Evolutionary conservation across 2,797 vertebrate genomes (phyloP).

Genomic region (Schizothorax lantsangensis): DNA sequence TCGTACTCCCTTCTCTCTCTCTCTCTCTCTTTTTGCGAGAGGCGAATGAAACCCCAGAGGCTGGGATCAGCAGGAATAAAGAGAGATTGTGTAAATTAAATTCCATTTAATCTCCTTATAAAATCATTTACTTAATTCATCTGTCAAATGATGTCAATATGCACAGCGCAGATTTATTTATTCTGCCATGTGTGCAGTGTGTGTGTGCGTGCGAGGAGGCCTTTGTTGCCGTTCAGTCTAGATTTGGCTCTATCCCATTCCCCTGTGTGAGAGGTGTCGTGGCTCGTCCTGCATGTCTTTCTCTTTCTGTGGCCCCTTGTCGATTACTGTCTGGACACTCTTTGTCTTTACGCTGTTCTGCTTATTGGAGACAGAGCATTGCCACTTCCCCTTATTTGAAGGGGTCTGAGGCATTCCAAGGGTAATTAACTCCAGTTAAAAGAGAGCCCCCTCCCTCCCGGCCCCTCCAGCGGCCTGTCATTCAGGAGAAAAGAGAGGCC

Average conservation of each 20-base stretch:
- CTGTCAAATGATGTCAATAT: conserved; percentile 86
- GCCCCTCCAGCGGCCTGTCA: conserved; percentile 73
- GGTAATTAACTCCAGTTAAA: conserved; percentile 94
- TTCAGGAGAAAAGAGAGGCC: conserved; percentile 73
- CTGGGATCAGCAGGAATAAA: conserved; percentile 72
- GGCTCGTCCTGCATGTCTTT: conserved; percentile 54
- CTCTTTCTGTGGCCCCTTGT: conserved; percentile 61
- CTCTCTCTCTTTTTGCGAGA: conserved; percentile 40
- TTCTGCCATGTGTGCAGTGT: conserved; percentile 58
- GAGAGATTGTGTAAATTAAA: conserved; percentile 85
- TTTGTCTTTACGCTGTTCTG: conserved; percentile 74
- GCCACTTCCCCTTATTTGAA: conserved; percentile 84
- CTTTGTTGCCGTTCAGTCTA: conserved; percentile 52
- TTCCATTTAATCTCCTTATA: conserved; percentile 88
- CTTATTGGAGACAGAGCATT: conserved; percentile 81
- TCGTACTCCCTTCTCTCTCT: conserved; percentile 39
- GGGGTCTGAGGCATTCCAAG: conserved; percentile 84
- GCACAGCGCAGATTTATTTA: conserved; percentile 77
- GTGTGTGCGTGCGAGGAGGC: conserved; percentile 61
- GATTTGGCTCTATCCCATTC: conserved; percentile 48
- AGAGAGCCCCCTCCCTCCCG: conserved; percentile 68
- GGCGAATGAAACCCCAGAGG: conserved; percentile 70
- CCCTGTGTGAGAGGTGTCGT: conserved; percentile 62
- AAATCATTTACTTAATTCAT: conserved; percentile 89
- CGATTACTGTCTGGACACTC: conserved; percentile 70